A percentile compares a stretch with the other conserved stretches of the same genome.
These are phyloP conservation scores for Pangasianodon gigas DNA, from an alignment of 2,113 vertebrate species.

Conservation along the genomic window DNA sequence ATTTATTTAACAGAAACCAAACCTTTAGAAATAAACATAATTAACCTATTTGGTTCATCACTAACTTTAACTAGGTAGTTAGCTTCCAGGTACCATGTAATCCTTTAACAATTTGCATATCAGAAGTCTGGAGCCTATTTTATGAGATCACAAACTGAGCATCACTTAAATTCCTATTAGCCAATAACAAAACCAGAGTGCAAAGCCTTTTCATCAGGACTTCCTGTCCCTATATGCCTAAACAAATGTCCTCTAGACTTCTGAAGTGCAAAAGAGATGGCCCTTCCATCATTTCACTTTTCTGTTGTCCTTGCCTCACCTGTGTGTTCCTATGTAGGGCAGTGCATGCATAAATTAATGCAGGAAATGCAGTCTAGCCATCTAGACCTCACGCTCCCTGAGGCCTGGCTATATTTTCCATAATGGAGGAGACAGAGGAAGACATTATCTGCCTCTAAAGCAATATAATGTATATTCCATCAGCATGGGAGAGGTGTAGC, in stretches of 20 bases:
- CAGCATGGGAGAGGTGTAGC: background rate
- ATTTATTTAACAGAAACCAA: background rate
- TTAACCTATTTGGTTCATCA: background rate
- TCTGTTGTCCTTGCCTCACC: background rate
- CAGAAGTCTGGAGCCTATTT: background rate
- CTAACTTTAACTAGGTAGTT: background rate
- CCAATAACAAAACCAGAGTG: background rate
- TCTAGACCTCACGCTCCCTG: background rate
- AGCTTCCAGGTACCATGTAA: background rate
- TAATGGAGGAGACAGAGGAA: background rate
- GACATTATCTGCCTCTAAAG: background rate
- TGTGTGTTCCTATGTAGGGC: background rate
- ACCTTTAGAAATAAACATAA: background rate
- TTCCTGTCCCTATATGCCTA: background rate
- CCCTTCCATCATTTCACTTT: background rate
- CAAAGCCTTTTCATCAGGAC: background rate
- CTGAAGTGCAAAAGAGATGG: background rate
- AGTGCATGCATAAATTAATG: slow-evolving; percentile 14
- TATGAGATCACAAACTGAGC: background rate
- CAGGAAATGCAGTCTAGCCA: slow-evolving; percentile 1
- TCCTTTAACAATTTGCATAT: background rate
- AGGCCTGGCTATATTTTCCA: slow-evolving; percentile 7
- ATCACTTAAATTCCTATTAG: background rate
- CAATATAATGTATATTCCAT: background rate
- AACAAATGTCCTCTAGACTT: background rate